Conservation (phyloP, 1,140 invertebrate species). For the Drosophila miranda region DNA sequence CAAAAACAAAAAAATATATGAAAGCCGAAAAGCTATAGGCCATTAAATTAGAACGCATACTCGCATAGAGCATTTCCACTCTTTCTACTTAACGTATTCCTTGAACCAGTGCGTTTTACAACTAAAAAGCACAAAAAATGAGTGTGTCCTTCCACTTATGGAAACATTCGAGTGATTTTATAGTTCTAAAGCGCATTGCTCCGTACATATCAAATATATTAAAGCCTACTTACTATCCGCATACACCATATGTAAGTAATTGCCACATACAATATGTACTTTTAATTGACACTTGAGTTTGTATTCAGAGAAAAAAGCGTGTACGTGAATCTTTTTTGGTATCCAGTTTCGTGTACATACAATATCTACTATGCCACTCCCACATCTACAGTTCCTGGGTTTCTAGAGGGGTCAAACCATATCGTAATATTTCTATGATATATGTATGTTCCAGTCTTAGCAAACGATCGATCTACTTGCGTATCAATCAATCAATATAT, state of each 20-base stretch:
- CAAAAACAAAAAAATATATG: conserved; percentile 24
- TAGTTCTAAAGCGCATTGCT: conserved; percentile 23
- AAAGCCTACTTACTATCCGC: conserved; percentile 11
- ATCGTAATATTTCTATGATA: conserved; percentile 48
- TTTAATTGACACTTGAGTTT: conserved; percentile 20
- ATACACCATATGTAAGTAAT: conserved; percentile 39
- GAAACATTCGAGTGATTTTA: background rate
- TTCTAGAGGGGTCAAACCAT: conserved; percentile 37
- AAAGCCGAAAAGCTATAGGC: conserved; percentile 3
- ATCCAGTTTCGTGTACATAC: conserved; percentile 37
- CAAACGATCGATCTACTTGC: conserved; percentile 36
- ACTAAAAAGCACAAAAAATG: background rate
- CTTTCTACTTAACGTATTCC: conserved; percentile 1
- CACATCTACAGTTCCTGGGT: conserved; percentile 27
- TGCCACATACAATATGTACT: conserved; percentile 24
- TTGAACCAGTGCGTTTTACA: conserved; percentile 23
- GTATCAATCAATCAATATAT: conserved; percentile 23
- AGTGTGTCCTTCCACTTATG: too few relatives aligned
- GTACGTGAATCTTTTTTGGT: conserved; percentile 25
- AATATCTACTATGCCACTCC: conserved; percentile 23
- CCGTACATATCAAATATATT: background rate
- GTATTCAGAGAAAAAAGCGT: conserved; percentile 8
- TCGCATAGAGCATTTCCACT: conserved; percentile 13
- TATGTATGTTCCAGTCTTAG: conserved; percentile 44
- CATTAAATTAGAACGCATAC: conserved; percentile 15